Percentiles rank a stretch among this genome's conserved stretches.
These are phyloP conservation scores for Percopsis omiscomaycus DNA, from an alignment of 2,797 vertebrate species.

Conservation along the genomic window DNA sequence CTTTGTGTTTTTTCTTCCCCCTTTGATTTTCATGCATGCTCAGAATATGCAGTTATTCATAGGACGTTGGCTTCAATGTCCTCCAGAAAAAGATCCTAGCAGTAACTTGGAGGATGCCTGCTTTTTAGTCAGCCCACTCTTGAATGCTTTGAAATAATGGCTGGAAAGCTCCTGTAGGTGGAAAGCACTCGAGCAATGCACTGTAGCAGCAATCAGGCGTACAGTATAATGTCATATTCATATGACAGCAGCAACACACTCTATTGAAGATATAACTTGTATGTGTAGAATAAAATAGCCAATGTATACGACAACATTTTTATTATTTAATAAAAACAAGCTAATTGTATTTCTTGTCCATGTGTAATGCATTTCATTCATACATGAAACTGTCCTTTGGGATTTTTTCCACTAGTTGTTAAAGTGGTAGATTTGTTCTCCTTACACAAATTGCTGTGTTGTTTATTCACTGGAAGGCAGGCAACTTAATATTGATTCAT, in stretches of 20 bases:
- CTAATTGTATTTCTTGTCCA: too few species aligned
- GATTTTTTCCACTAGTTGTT: conserved; percentile 13
- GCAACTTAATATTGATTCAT: conserved; percentile 54
- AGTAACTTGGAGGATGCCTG: conserved; percentile 10
- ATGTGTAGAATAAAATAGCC: not conserved
- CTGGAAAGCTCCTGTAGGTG: conserved; percentile 10
- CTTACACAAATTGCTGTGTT: conserved; percentile 20
- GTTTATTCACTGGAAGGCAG: conserved; percentile 44
- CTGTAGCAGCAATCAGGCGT: conserved; percentile 1
- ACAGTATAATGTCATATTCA: not conserved
- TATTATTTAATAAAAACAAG: too few species aligned
- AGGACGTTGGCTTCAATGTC: conserved; percentile 6
- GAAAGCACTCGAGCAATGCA: not conserved
- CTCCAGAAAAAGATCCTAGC: conserved; percentile 6
- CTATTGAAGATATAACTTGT: not conserved
- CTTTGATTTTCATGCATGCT: not conserved
- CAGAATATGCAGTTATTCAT: conserved; percentile 6
- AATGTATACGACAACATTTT: too few species aligned
- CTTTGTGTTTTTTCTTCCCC: not conserved
- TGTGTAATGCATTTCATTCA: not conserved
- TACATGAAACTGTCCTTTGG: conserved; percentile 11
- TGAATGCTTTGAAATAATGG: conserved; percentile 20
- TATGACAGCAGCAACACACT: not conserved
- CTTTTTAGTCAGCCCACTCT: conserved; percentile 16
- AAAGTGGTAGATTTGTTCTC: not conserved